These are phyloP conservation scores for Philotrypesis tridentata DNA, from an alignment of 1,140 invertebrate species.

Conservation along the genomic window DNA sequence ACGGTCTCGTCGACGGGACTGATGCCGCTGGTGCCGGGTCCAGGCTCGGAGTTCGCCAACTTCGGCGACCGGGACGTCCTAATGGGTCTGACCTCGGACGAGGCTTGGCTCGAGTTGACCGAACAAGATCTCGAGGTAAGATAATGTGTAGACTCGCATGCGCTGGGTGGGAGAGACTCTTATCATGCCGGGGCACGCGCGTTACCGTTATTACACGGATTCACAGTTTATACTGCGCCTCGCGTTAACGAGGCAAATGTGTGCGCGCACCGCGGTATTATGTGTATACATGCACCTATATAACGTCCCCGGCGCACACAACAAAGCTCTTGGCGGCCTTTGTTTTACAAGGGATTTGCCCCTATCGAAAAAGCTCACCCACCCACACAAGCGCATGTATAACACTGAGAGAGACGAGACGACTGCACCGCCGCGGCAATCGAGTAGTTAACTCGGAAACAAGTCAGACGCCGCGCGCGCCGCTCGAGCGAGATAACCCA, in stretches of 20 bases:
- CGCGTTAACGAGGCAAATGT: not conserved
- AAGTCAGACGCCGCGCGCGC: not conserved
- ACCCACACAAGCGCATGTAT: not conserved
- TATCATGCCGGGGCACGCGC: not conserved
- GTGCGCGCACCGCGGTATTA: no score
- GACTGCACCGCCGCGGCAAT: not conserved
- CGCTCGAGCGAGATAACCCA: not conserved
- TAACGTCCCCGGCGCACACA: not conserved
- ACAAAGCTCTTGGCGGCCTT: not conserved
- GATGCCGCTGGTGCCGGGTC: constrained; percentile 69
- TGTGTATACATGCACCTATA: no score
- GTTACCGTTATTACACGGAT: not conserved
- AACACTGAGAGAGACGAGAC: no score
- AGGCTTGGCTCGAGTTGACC: constrained; percentile 70
- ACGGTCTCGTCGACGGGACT: constrained; percentile 70
- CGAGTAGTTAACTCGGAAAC: not conserved
- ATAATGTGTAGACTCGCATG: not conserved
- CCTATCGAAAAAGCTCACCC: not conserved
- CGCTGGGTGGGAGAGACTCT: not conserved
- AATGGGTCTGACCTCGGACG: constrained; percentile 82
- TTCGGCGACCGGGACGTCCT: constrained; percentile 86
- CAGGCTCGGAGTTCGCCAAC: constrained; percentile 86
- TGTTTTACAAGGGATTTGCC: not conserved
- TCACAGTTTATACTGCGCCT: no score
- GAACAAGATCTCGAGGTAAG: constrained; percentile 69